Evolutionary conservation across 2,888 invertebrate species (phyloP).

Genomic region (Acrobasis repandana): DNA sequence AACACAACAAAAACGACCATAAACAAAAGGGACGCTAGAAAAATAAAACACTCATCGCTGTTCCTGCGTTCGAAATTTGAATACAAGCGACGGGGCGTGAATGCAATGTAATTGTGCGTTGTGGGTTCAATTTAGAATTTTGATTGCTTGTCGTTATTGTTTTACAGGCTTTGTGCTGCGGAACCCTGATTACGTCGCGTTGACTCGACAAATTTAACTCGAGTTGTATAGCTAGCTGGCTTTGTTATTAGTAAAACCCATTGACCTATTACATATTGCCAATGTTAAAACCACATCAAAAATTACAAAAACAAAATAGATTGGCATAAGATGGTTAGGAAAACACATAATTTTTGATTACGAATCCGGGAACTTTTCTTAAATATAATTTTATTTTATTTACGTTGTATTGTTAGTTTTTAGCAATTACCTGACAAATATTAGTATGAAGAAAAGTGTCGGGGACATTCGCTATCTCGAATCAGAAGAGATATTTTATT

Average conservation of each 20-base stretch:
- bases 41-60: slow-evolving; percentile 43
- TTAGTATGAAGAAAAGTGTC: no score
- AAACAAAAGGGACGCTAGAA: slow-evolving; percentile 50
- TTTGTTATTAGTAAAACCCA: background rate
- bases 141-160: slow-evolving; percentile 68
- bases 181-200: slow-evolving; percentile 27
- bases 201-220: slow-evolving; percentile 27
- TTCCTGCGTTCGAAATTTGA: slow-evolving; percentile 64
- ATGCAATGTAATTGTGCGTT: slow-evolving; percentile 60
- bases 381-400: no score
- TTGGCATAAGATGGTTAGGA: no score
- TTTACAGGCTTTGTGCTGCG: slow-evolving; percentile 57
- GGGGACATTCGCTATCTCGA: no score
- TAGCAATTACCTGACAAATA: no score
- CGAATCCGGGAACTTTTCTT: no score
- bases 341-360: no score
- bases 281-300: no score
- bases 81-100: slow-evolving; percentile 73
- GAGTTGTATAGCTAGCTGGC: background rate
- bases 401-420: no score
- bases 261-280: no score
- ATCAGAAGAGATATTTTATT: no score
- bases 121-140: slow-evolving; percentile 63
- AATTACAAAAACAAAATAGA: no score
- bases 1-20: slow-evolving; percentile 34